Evolutionary conservation across 2,113 vertebrate genomes (phyloP).

Genomic region (Uria lomvia): DNA sequence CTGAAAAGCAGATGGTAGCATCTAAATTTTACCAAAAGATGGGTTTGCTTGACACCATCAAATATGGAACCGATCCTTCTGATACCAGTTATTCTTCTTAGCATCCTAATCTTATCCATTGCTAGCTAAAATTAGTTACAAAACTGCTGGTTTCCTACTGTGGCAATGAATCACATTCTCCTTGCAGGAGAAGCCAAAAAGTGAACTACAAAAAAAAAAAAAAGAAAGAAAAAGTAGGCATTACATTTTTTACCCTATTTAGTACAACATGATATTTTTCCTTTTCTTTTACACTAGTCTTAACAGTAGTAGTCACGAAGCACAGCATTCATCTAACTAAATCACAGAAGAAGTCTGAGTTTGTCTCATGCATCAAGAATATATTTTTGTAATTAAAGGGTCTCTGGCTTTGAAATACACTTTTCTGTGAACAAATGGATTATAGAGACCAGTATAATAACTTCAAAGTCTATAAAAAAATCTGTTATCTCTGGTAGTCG

Average conservation of each 20-base stretch:
- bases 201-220: background rate
- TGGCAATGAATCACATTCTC: background rate
- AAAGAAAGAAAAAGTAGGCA: background rate
- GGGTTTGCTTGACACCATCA: background rate
- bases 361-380: background rate
- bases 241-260: background rate
- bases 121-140: background rate
- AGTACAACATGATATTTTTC: background rate
- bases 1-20: background rate
- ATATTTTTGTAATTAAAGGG: background rate
- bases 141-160: background rate
- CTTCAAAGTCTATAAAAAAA: background rate
- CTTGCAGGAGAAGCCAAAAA: background rate
- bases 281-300: background rate
- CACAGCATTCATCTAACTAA: background rate
- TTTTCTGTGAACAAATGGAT: background rate
- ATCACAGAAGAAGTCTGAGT: background rate
- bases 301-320: background rate
- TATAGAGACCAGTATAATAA: background rate
- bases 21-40: background rate
- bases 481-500: background rate
- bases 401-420: background rate
- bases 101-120: background rate
- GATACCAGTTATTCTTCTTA: background rate
- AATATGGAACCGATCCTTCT: background rate